Percentiles rank a stretch among this genome's conserved stretches.
Evolutionary conservation across 2,888 invertebrate species (phyloP).

Genomic region (Hydrotaea cyrtoneurina): DNA sequence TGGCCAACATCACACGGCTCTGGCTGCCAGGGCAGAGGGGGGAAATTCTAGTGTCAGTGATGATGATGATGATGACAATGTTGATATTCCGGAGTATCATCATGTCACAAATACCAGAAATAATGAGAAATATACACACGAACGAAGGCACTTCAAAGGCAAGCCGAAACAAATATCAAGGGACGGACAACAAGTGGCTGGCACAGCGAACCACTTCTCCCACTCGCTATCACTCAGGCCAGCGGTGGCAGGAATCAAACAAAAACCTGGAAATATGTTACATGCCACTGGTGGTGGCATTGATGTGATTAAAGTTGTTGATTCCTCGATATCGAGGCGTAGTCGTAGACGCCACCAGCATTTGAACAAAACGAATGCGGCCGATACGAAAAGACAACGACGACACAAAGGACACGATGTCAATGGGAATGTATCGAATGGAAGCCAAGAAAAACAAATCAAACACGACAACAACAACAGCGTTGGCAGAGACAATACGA

Average conservation of each 20-base stretch:
- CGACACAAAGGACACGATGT: conserved; percentile 38
- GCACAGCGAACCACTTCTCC: not conserved
- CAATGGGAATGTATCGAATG: conserved; percentile 46
- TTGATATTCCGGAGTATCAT: not conserved
- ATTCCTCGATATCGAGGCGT: not conserved
- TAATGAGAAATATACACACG: not conserved
- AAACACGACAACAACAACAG: conserved; percentile 19
- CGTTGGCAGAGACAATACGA: not conserved
- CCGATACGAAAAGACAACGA: not conserved
- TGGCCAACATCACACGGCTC: not conserved
- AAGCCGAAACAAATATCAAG: not conserved
- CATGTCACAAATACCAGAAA: not conserved
- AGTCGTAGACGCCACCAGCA: not conserved
- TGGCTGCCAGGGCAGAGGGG: not conserved
- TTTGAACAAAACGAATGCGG: not conserved
- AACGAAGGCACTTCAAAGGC: not conserved
- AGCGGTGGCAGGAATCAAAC: conserved; percentile 2
- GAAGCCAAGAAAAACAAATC: conserved; percentile 5
- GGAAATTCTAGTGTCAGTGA: not conserved
- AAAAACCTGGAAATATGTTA: conserved; percentile 19
- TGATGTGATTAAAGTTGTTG: not conserved
- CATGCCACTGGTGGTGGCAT: not conserved
- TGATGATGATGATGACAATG: not conserved
- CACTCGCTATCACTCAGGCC: not conserved
- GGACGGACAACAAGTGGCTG: not conserved